Conservation (phyloP, 2,113 vertebrate genomes). For the Gambusia affinis region DNA sequence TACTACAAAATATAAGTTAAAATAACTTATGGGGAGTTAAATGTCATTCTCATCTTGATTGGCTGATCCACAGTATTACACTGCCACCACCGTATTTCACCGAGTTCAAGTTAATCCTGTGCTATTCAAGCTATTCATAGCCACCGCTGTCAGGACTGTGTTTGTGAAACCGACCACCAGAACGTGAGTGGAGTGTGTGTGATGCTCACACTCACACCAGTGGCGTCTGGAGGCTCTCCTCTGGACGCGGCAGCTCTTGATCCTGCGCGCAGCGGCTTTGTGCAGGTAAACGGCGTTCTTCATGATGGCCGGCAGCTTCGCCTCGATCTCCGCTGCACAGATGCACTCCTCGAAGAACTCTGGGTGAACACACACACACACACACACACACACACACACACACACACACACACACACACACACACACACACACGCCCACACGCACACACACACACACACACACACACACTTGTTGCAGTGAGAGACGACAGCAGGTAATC, state of each 20-base stretch:
- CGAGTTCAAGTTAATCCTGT: background rate
- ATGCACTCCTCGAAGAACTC: slow-evolving; percentile 98
- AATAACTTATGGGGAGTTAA: too few species aligned
- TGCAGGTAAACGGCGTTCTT: slow-evolving; percentile 98
- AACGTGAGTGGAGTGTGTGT: background rate
- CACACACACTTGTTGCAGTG: too few species aligned
- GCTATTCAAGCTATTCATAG: too few species aligned
- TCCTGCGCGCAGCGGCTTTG: slow-evolving; percentile 91
- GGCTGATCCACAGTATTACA: background rate
- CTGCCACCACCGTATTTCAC: background rate
- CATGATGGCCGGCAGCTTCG: slow-evolving; percentile 96
- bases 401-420: too few species aligned
- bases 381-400: background rate
- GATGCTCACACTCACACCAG: slow-evolving; percentile 75
- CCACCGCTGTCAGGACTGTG: too few species aligned
- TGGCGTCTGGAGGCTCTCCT: slow-evolving; percentile 84
- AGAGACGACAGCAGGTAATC: too few species aligned
- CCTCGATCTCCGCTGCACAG: slow-evolving; percentile 92
- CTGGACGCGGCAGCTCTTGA: slow-evolving; percentile 95
- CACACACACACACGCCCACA: too few species aligned
- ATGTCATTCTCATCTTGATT: too few species aligned
- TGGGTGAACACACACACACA: slow-evolving; percentile 54
- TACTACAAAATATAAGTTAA: too few species aligned
- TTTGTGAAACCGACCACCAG: too few species aligned
- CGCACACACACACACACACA: too few species aligned